These are phyloP conservation scores for Cardinalis cardinalis DNA, from an alignment of 2,113 vertebrate genomes.

Conservation along the genomic window DNA sequence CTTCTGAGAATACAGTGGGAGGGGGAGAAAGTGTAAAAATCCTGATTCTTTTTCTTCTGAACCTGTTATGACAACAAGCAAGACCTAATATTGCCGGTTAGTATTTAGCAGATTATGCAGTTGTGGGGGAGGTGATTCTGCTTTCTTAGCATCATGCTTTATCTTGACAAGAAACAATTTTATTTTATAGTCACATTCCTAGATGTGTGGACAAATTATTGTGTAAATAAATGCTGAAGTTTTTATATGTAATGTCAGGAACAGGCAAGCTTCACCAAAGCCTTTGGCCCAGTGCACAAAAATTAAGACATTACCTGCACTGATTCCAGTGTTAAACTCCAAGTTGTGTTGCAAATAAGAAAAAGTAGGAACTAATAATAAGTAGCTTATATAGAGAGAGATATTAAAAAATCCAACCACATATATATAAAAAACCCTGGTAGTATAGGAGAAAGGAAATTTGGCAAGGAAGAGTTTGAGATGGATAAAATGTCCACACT, in stretches of 20 bases:
- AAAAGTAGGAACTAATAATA: neutral
- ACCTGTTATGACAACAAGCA: neutral
- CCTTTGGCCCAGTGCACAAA: neutral
- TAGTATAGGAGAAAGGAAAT: neutral
- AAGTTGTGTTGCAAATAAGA: neutral
- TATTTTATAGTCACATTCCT: neutral
- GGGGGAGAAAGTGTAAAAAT: neutral
- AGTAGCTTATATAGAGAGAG: neutral
- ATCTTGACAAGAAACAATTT: neutral
- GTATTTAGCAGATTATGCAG: neutral
- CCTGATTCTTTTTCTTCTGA: neutral
- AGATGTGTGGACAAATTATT: neutral
- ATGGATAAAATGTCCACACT: neutral
- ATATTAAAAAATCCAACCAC: no score
- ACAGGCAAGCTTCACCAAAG: neutral
- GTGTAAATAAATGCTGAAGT: neutral
- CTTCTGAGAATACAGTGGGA: neutral
- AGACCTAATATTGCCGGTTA: neutral
- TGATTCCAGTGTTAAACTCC: neutral
- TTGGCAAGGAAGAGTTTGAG: neutral
- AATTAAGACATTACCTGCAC: neutral
- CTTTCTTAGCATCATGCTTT: neutral
- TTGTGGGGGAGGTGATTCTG: neutral
- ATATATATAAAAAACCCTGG: rapidly evolving
- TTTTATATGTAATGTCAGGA: neutral